These are phyloP conservation scores for Pollenia labialis DNA, from an alignment of 2,888 invertebrate genomes.

Conservation along the genomic window DNA sequence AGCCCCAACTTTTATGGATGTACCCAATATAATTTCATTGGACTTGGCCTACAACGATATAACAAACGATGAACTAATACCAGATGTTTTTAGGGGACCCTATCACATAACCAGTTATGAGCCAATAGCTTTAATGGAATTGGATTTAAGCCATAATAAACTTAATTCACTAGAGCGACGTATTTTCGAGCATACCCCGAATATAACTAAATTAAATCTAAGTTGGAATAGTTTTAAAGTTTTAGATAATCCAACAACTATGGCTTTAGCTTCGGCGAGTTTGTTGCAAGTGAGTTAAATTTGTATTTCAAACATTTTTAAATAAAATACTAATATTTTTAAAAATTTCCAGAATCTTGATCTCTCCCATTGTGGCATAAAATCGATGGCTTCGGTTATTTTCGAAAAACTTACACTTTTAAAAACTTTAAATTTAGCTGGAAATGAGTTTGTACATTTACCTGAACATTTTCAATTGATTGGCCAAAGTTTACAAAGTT, in stretches of 20 bases:
- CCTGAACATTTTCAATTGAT: slow-evolving; percentile 86
- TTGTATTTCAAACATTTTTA: not conserved
- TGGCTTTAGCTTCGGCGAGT: slow-evolving; percentile 86
- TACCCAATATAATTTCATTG: slow-evolving; percentile 81
- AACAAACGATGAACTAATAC: slow-evolving; percentile 85
- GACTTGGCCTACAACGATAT: slow-evolving; percentile 83
- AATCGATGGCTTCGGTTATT: slow-evolving; percentile 85
- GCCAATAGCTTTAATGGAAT: slow-evolving; percentile 86
- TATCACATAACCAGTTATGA: slow-evolving; percentile 86
- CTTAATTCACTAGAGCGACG: slow-evolving; percentile 87
- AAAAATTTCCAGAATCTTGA: slow-evolving; percentile 85
- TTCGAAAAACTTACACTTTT: slow-evolving; percentile 85
- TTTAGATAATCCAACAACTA: slow-evolving; percentile 86
- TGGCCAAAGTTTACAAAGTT: slow-evolving; percentile 85
- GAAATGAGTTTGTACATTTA: slow-evolving; percentile 86
- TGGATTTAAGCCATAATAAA: slow-evolving; percentile 87
- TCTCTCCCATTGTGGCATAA: slow-evolving; percentile 86
- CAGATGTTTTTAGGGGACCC: slow-evolving; percentile 88
- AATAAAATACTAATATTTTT: not conserved
- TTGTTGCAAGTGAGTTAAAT: slow-evolving; percentile 85
- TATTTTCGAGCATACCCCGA: slow-evolving; percentile 87
- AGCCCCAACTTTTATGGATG: slow-evolving; percentile 82
- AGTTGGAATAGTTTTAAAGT: slow-evolving; percentile 87
- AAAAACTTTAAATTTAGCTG: slow-evolving; percentile 86
- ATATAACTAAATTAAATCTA: slow-evolving; percentile 86